Conservation (phyloP, 2,888 invertebrate species). For the Parasteatoda lunata region DNA sequence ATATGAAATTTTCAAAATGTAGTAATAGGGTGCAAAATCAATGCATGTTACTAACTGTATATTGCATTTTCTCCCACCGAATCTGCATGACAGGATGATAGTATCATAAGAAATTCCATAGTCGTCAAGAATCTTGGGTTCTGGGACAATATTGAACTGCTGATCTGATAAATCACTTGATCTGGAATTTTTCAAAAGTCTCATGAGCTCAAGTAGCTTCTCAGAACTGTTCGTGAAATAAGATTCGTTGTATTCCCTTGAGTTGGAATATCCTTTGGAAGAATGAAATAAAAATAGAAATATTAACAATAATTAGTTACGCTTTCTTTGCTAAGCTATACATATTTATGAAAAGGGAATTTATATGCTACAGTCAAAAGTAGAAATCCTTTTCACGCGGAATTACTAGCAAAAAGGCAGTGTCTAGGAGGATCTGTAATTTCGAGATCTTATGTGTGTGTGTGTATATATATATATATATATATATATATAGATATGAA, state of each 20-base stretch:
- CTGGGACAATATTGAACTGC: slow-evolving; percentile 8
- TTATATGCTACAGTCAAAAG: no score
- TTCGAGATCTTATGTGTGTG: no score
- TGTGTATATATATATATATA: no score
- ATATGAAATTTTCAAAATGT: no score
- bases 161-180: slow-evolving; percentile 5
- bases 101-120: slow-evolving; percentile 45
- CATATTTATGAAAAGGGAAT: no score
- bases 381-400: no score
- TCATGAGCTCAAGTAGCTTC: not conserved
- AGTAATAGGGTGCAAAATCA: no score
- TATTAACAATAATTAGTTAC: not conserved
- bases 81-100: slow-evolving; percentile 44
- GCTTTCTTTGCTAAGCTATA: no score
- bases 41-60: no score
- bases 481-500: no score
- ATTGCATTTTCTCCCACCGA: slow-evolving; percentile 1
- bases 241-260: not conserved
- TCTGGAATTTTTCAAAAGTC: not conserved
- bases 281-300: not conserved
- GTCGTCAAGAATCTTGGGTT: slow-evolving; percentile 15
- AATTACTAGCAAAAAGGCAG: no score
- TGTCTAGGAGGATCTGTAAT: no score
- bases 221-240: slow-evolving; percentile 1
- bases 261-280: not conserved